Evolutionary conservation across 2,113 vertebrate species (phyloP).

Genomic region (Papio anubis): DNA sequence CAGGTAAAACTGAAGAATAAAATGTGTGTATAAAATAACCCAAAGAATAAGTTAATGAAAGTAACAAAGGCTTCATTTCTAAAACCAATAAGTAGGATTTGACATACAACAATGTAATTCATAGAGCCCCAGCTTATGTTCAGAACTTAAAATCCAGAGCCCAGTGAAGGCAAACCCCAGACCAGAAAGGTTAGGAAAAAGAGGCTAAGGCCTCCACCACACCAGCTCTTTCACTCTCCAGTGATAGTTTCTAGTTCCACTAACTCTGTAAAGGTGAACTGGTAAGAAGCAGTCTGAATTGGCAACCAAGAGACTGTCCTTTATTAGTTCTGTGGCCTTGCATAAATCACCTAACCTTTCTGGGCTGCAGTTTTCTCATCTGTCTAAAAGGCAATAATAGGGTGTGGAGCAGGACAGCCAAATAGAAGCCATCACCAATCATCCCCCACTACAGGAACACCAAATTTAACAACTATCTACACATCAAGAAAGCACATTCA

Average conservation of each 20-base stretch:
- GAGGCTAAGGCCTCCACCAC: neutral
- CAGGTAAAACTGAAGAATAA: constrained; percentile 31
- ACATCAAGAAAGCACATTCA: no score
- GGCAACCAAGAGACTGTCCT: neutral
- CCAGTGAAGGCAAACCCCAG: neutral
- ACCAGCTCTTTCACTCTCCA: neutral
- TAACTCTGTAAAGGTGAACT: neutral
- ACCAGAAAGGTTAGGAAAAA: neutral
- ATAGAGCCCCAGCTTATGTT: neutral
- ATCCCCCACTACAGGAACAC: no score
- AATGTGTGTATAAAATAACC: neutral
- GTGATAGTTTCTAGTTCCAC: neutral
- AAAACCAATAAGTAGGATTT: neutral
- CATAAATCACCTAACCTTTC: neutral
- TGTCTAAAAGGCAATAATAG: neutral
- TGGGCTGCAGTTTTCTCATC: neutral
- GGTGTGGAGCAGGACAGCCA: no score
- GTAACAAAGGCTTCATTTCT: neutral
- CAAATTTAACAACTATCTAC: no score
- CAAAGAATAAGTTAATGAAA: constrained; percentile 30
- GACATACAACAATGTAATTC: neutral
- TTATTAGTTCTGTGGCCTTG: neutral
- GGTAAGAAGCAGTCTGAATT: neutral
- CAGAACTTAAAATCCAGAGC: neutral
- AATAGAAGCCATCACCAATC: no score